Evolutionary conservation across 1,140 invertebrate genomes (phyloP), one percentile per base, ranked within the genome.

Genomic region (Drosophila melanica): DNA sequence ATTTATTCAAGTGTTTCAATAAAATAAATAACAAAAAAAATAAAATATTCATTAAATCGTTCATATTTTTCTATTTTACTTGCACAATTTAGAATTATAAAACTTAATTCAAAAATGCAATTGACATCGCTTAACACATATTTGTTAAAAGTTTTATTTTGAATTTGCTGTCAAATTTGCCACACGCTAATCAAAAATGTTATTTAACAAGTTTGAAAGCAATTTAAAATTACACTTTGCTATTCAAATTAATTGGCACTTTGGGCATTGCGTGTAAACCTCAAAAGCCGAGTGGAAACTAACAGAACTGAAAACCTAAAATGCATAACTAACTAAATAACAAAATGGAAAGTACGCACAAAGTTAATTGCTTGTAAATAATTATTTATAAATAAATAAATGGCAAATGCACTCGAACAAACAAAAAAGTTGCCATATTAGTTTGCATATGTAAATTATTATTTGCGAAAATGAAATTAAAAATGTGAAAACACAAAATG

Each of bases 301-400:
- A 42, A 33, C 44, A 72, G 58, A 35, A 35, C 33, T 71, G 50
- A 71, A 79, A 75, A 37, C 41, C 30, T n/a, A 76, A 64, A 64
- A 18, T 20, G 41, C 16, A 75, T 41, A 63, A 66, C 67, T 65
- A 65, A 82, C 67, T 67, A 69, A 79, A 53, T 62, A 79, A 53
- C 55, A 62, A 51, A 69, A 73, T 67, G 77, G 72, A 77, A 78
- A 67, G 53, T 30, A 60, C 45, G 67, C 60, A 41, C 65, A 73
- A 65, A 87, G 75, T 82, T 87, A 87, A 87, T 87, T 89, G 84
- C 82, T 82, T 89, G 79, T 87, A 87, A 87, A 89, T 87, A 87
- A 87, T 89, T 89, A 89, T 89, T 74, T 67, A 77, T 79, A 79
- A 82, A 87, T 82, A 76, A 81, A 86, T 86, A 71, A 80, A 86